Conservation (phyloP, 30 jellyfish, hydroid and myxozoan genomes). For the Hydra vulgaris region DNA sequence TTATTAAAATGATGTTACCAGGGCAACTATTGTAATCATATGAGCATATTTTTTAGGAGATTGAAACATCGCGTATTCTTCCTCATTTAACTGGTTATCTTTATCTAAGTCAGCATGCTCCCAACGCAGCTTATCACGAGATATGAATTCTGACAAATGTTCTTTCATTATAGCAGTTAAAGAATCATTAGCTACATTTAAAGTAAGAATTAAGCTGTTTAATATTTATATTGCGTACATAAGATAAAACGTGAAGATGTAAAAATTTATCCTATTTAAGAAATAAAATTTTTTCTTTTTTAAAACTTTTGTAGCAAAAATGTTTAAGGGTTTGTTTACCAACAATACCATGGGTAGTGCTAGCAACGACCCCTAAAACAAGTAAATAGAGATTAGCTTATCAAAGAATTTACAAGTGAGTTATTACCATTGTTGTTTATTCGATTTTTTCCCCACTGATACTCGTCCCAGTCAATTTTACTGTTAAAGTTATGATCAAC, state of each 20-base stretch:
- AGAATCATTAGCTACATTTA: slow-evolving; percentile 37
- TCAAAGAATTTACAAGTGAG: too few species aligned
- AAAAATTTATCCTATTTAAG: too few species aligned
- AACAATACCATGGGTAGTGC: too few species aligned
- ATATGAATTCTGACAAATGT: slow-evolving; percentile 27
- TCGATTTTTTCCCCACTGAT: slow-evolving; percentile 41
- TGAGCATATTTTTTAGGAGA: slow-evolving; percentile 73
- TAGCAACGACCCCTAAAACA: too few species aligned
- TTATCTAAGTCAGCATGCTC: slow-evolving; percentile 55
- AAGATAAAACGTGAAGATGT: too few species aligned
- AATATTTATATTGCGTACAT: too few species aligned
- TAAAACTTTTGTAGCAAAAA: too few species aligned
- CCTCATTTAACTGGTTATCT: slow-evolving; percentile 37
- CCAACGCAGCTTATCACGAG: slow-evolving; percentile 78
- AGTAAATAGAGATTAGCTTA: too few species aligned
- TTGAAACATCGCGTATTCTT: slow-evolving; percentile 58
- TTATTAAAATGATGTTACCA: slow-evolving; percentile 20
- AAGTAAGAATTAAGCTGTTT: too few species aligned
- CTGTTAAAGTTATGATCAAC: slow-evolving; percentile 51
- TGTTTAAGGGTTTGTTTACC: too few species aligned
- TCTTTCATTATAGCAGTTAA: slow-evolving; percentile 50
- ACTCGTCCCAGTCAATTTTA: slow-evolving; percentile 77
- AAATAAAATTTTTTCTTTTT: too few species aligned
- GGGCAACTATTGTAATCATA: slow-evolving; percentile 78
- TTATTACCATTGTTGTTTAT: slow-evolving; percentile 53